Base-by-base conservation (phyloP, 2,888 invertebrate genomes). In the Adela reaumurella region DNA sequence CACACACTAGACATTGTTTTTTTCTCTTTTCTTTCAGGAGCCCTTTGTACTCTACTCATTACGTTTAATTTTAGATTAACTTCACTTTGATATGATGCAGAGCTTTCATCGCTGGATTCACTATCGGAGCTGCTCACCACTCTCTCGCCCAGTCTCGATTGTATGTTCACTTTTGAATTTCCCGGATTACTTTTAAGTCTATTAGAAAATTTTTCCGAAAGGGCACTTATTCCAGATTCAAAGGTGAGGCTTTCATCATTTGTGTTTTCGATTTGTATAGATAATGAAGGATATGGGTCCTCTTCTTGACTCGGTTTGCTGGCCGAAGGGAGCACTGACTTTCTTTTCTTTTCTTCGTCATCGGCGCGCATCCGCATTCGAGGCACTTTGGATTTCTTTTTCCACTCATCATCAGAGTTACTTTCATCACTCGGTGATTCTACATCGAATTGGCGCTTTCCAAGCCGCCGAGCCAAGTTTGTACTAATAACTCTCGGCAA, bases 281-380 rank as follows among this genome's bases (percentile, higher is more conserved):
- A 77, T 49, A 78, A 56, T 50, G 76, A 69, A 47, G 76, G 68
- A 67, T 62, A 74, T 48, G 55, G 57, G 49, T 68, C 67, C 42
- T 58, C 48, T 28, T 53, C 52, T 53, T 59, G 56, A n/a, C 47
- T 19, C 17, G 58, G 54, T 49, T 56, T 56, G 57, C 57, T 63
- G 50, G 50, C 56, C 52, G 52, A 48, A 54, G 58, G 61, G 57
- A 57, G 67, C 57, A 58, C 70, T 58, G 67, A 65, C 56, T 58
- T 72, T 55, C 60, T 68, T 60, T 83, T 86, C 49, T 84, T 83
- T 65, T 90, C 90, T 67, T 90, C 89, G 62, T 92, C 92, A 68
- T 92, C 92, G n/a, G 92, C 92, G 66, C 88, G 90, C 92, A 92
- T 92, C 58, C 90, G 77, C 91, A 92, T 91, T 58, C 89, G 73